Base-by-base conservation (phyloP, 2,797 vertebrate genomes). In the Aphelocoma californica region DNA sequence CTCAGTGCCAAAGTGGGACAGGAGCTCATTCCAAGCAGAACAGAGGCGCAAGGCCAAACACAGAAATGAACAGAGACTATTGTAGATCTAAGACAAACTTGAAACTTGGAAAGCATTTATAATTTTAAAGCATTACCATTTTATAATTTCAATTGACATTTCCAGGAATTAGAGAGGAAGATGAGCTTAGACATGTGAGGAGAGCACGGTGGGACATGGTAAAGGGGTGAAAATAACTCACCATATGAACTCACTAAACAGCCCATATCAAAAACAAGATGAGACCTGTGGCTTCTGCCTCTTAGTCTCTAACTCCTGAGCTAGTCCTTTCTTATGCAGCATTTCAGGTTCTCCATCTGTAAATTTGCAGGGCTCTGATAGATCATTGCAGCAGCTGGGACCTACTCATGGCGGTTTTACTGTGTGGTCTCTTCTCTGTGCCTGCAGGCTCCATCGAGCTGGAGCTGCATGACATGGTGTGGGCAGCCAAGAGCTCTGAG, bases 391-490 rank as follows among this genome's bases (percentile, higher is more conserved):
- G 69, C 53, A 53, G 48, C 44, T 66, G n/a, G 40, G 24, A 58
- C 21, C 7, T 51, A 3, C 24, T 81, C 0, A 0, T 42, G 31
- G 36, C 14, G 11, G 14, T 84, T 62, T 93, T 70, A 77, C 19
- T 14, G 1, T 4, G 42, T 58, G 32, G 29, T 87, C 25, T 84
- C 14, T 31, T 81, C 44, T 86, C 69, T 91, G 60, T 79, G 56
- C 80, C 71, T 81, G 26, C 96, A 99, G 99, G 99, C 36, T 98
- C 99, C 82, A 97, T 99, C 4, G 99, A 99, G 95, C 91, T 99
- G 75, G 98, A 98, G 56, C 98, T 99, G 66, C 97, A 96, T 0
- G 98, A 99, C 96, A 99, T 99, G 99, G 98, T 99, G 47, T 91
- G 98, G 62, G 98, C 98, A 1, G 98, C 98, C 14, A 98, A 98